Conservation (phyloP, 2,797 vertebrate species). For the Alcedo quadribrachys region DNA sequence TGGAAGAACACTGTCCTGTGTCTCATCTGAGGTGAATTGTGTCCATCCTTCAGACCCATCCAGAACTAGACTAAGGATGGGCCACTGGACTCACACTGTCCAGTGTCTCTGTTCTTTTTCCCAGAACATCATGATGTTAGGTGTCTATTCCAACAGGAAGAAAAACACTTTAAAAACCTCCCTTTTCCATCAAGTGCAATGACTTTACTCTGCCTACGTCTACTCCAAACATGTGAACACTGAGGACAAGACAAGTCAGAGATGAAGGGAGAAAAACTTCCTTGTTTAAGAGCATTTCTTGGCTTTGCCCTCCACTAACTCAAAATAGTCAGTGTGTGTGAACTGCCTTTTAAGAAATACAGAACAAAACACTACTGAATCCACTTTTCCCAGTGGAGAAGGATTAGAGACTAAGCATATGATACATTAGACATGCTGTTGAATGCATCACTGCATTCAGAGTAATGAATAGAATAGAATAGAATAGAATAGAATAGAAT, state of each 20-base stretch:
- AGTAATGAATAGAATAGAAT: background rate
- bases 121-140: background rate
- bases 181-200: background rate
- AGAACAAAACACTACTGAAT: background rate
- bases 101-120: background rate
- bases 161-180: rapidly evolving
- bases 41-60: background rate
- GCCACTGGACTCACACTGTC: no score
- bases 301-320: background rate
- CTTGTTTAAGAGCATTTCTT: background rate
- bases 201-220: background rate
- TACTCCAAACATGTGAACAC: background rate
- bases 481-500: background rate
- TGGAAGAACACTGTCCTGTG: background rate
- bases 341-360: background rate
- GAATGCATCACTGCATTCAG: background rate
- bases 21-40: background rate
- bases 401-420: background rate
- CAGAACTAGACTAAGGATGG: background rate
- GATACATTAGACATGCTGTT: background rate
- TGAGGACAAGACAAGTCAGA: background rate
- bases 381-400: background rate
- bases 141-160: background rate
- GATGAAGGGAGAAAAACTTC: background rate
- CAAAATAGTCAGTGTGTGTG: background rate